Evolutionary conservation across 53 echinoderm and acorn worm species (phyloP).

Genomic region (Paracentrotus lividus): DNA sequence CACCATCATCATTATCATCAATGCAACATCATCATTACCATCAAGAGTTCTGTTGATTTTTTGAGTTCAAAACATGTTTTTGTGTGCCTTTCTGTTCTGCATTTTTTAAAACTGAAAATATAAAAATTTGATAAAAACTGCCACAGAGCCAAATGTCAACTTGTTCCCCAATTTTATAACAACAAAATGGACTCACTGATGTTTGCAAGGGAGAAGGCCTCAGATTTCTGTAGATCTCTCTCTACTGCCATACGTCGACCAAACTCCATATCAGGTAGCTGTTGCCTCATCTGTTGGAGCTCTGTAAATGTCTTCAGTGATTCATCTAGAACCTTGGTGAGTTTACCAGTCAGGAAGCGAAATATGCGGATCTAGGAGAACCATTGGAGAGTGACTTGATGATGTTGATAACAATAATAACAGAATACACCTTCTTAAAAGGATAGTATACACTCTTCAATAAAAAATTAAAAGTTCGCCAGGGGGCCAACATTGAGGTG

Average conservation of each 20-base stretch:
- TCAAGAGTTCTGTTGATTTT: background rate
- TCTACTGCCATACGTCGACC: constrained; percentile 94
- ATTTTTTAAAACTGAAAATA: too few relatives aligned
- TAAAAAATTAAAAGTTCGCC: too few relatives aligned
- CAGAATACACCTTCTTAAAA: too few relatives aligned
- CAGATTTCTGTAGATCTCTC: constrained; percentile 95
- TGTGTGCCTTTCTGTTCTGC: background rate
- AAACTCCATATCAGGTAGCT: constrained; percentile 99
- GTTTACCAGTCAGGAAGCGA: constrained; percentile 92
- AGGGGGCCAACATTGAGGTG: too few relatives aligned
- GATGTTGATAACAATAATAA: too few relatives aligned
- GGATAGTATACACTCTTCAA: too few relatives aligned
- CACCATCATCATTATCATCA: background rate
- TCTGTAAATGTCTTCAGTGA: constrained; percentile 97
- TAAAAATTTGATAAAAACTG: too few relatives aligned
- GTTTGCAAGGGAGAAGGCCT: constrained; percentile 82
- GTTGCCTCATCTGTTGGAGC: constrained; percentile 98
- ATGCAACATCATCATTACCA: background rate
- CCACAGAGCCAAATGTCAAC: too few relatives aligned
- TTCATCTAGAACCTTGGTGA: constrained; percentile 92
- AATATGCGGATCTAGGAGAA: constrained; percentile 86
- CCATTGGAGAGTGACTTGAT: background rate
- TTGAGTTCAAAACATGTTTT: background rate
- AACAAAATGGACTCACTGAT: constrained; percentile 88
- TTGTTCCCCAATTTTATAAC: too few relatives aligned